Evolutionary conservation across 2,113 vertebrate genomes (phyloP).

Genomic region (Shinisaurus crocodilurus): DNA sequence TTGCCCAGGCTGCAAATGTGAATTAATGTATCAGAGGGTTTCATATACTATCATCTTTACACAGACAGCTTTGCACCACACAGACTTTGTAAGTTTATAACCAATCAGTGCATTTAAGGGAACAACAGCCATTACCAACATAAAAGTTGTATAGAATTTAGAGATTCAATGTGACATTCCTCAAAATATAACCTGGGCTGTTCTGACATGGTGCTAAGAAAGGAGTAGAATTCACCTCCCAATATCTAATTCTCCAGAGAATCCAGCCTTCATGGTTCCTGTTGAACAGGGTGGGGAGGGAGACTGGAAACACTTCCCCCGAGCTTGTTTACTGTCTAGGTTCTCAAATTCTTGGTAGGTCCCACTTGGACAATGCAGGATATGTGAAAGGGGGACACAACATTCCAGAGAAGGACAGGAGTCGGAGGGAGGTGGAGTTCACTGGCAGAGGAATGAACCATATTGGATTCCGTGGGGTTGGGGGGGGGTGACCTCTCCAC

Average conservation of each 20-base stretch:
- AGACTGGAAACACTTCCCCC: background rate
- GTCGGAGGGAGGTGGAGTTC: background rate
- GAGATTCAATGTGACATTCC: conserved; percentile 14
- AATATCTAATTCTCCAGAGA: background rate
- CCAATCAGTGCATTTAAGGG: background rate
- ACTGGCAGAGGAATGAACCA: background rate
- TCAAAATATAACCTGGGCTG: background rate
- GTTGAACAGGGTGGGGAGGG: background rate
- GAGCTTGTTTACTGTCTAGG: background rate
- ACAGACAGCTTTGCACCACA: background rate
- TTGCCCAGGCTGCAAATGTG: background rate
- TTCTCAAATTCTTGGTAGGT: background rate
- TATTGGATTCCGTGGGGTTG: background rate
- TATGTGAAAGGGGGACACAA: background rate
- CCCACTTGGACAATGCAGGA: background rate
- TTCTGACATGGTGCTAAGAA: background rate
- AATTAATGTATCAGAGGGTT: conserved; percentile 10
- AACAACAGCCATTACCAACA: conserved; percentile 3
- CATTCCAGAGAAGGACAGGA: background rate
- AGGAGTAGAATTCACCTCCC: background rate
- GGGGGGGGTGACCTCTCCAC: background rate
- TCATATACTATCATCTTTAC: conserved; percentile 10
- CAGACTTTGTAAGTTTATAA: conserved; percentile 25
- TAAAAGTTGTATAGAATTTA: background rate
- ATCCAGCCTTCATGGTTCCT: background rate